A percentile compares a stretch with the other conserved stretches of the same genome.
phyloP scores from a whole-genome alignment of 2,888 invertebrate species.

The Oscheius onirici region DNA sequence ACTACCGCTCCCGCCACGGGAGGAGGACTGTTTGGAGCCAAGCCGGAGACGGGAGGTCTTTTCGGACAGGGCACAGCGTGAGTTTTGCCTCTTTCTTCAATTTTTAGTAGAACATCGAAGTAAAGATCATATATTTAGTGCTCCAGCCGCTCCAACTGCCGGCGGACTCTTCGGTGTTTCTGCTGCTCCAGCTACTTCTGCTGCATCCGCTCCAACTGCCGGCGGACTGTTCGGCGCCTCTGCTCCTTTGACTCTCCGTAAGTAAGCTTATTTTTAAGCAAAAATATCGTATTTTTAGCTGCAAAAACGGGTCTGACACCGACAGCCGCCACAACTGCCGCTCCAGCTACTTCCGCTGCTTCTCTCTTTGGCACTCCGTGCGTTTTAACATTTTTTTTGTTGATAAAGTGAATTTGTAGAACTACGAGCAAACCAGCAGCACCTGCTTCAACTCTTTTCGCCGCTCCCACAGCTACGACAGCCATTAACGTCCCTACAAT shows the following conservation, averaged over 20 bases:
- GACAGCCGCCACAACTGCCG: not conserved
- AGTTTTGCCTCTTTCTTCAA: no score
- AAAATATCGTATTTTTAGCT: not conserved
- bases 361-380: conserved; percentile 27
- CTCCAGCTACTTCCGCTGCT: conserved; percentile 9
- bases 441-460: not conserved
- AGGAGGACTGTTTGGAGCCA: not conserved
- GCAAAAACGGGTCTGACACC: no score
- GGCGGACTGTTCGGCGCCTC: conserved; percentile 25
- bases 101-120: not conserved
- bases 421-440: no score
- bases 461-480: not conserved
- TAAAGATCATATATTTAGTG: no score
- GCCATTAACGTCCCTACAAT: conserved; percentile 29
- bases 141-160: conserved; percentile 3
- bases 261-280: not conserved
- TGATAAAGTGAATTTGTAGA: no score
- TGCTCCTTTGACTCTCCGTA: conserved; percentile 20
- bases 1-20: conserved; percentile 8
- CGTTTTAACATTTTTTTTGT: no score
- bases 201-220: not conserved
- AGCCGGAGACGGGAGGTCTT: not conserved
- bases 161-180: conserved; percentile 18
- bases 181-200: conserved; percentile 1
- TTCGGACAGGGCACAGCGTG: conserved; percentile 4